Evolutionary conservation across 2,888 invertebrate genomes (phyloP).

Genomic region (Plagiodera versicolora): DNA sequence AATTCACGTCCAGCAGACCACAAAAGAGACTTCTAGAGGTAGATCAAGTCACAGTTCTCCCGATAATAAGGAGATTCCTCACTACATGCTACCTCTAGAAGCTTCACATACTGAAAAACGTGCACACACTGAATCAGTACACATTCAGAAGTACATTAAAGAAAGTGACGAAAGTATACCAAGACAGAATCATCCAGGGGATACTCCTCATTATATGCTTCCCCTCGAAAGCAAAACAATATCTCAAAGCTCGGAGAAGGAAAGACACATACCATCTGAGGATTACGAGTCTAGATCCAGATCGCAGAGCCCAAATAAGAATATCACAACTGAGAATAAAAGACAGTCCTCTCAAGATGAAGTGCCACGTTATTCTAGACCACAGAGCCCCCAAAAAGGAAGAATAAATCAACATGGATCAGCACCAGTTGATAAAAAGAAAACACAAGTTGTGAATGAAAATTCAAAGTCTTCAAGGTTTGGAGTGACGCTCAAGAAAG

Average conservation of each 20-base stretch:
- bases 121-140: not conserved
- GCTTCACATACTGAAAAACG: slow-evolving; percentile 17
- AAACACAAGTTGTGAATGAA: slow-evolving; percentile 39
- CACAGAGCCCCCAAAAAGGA: slow-evolving; percentile 8
- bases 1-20: not conserved
- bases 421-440: not conserved
- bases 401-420: not conserved
- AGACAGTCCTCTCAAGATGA: not conserved
- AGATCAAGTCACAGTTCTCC: slow-evolving; percentile 2
- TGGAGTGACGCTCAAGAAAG: slow-evolving; percentile 66
- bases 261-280: not conserved
- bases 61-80: slow-evolving; percentile 42
- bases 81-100: slow-evolving; percentile 50
- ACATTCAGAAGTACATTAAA: not conserved
- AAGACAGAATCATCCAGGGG: slow-evolving; percentile 18
- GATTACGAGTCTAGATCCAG: slow-evolving; percentile 14
- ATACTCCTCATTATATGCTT: slow-evolving; percentile 47
- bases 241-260: not conserved
- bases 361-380: not conserved
- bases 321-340: slow-evolving; percentile 18
- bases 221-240: slow-evolving; percentile 40
- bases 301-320: slow-evolving; percentile 37
- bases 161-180: not conserved
- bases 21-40: not conserved
- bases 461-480: slow-evolving; percentile 60